Base-by-base conservation (phyloP, 35 echinoderm and acorn worm species). In the Apostichopus californicus region DNA sequence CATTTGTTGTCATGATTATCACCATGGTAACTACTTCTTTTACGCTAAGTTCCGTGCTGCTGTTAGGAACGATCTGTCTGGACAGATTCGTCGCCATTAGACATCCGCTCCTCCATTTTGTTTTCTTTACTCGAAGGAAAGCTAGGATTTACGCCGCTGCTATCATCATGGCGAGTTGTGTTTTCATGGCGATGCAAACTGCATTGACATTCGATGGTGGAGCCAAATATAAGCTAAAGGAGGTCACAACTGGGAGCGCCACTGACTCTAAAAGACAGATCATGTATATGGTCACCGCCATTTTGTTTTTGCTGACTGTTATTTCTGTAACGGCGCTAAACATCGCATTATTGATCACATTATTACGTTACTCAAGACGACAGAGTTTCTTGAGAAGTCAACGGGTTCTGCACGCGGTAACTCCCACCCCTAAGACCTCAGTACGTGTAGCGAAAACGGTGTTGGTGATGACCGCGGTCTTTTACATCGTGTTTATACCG, bases 381-480 rank as follows among this genome's bases (percentile, higher is more conserved):
- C n/a, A 83, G 6, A 6, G 46, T 8, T 26, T 52, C 8, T 20
- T 54, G 52, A n/a, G 52, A 83, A 8, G 22, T 9, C 5, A 17
- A 10, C 26, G 6, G 8, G 21, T 23, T 60, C 13, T n/a, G 34
- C 13, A 14, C 14, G 59, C 24, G 15, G 34, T 46, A 46, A 4
- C 53, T 17, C 14, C 55, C 12, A 17, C 56, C 12, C 8, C 5
- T n/a, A 82, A 87, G 83, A 65, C 55, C 7, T 87, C 83, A 8
- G 5, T 87, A 56, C 25, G 60, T 17, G 55, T 56, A 11, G 83
- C 83, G 14, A 87, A 22, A 61, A 18, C 57, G 3, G 83, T 87
- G 8, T 61, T 87, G 56, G 83, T 87, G 56, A 87, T 87, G 83
- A 61, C 83, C 5, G 80, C 8, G 10, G 80, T 26, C 14, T 82